These are phyloP conservation scores for Saturnia pavonia DNA, from an alignment of 2,888 invertebrate genomes.

Conservation along the genomic window DNA sequence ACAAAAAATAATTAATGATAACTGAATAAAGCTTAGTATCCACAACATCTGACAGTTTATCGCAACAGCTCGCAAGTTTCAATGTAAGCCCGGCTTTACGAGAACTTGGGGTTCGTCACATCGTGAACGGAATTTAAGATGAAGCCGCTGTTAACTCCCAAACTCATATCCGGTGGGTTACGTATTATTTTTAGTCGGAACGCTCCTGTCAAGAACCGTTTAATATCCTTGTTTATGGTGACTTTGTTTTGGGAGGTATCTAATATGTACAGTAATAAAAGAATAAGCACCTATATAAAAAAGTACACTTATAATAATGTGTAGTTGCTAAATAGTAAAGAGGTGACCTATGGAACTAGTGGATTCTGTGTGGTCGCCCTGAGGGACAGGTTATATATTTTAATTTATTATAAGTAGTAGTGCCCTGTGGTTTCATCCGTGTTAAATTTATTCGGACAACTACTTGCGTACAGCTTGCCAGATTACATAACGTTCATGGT, in stretches of 20 bases:
- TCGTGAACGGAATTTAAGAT: slow-evolving; percentile 57
- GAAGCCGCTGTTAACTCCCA: slow-evolving; percentile 32
- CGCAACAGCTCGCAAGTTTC: slow-evolving; percentile 4
- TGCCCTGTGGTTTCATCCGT: too few species aligned
- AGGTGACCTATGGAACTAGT: too few species aligned
- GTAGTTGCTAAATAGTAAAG: too few species aligned
- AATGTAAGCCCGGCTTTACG: slow-evolving; percentile 12
- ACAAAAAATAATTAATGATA: too few species aligned
- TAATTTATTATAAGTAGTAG: too few species aligned
- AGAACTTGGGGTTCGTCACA: slow-evolving; percentile 31
- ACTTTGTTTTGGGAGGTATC: slow-evolving; percentile 17
- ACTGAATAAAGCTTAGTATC: slow-evolving; percentile 1
- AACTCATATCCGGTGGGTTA: slow-evolving; percentile 61
- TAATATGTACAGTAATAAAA: neutral
- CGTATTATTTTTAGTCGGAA: slow-evolving; percentile 45
- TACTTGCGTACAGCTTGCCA: too few species aligned
- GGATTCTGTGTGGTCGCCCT: too few species aligned
- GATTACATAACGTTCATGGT: too few species aligned
- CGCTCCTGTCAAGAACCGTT: slow-evolving; percentile 31
- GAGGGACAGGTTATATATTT: too few species aligned
- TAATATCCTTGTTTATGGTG: slow-evolving; percentile 31
- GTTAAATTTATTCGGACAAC: too few species aligned
- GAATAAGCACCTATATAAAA: neutral
- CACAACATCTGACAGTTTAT: slow-evolving; percentile 8
- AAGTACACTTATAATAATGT: neutral